Percentiles rank a stretch among this genome's conserved stretches.
These are phyloP conservation scores for Acromyrmex echinatior DNA, from an alignment of 1,140 invertebrate genomes.

Conservation along the genomic window DNA sequence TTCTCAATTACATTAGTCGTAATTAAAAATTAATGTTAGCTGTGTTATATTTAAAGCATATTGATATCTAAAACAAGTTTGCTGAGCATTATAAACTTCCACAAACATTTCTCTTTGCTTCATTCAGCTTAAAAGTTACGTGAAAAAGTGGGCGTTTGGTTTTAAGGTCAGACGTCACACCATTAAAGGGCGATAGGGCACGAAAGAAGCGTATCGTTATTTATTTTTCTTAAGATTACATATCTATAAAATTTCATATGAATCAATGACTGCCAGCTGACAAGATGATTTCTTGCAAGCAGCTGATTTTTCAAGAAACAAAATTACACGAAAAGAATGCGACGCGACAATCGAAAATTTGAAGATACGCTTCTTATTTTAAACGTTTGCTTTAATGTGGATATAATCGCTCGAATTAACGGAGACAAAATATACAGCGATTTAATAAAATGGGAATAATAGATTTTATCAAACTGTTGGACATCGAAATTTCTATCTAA, in stretches of 20 bases:
- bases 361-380: neutral
- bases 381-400: neutral
- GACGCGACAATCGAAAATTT: neutral
- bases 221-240: constrained; percentile 1
- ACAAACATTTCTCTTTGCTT: constrained; percentile 12
- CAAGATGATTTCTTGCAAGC: neutral
- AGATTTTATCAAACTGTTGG: no score
- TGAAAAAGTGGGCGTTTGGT: constrained; percentile 43
- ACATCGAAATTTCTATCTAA: no score
- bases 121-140: constrained; percentile 42
- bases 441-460: neutral
- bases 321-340: neutral
- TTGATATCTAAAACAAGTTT: constrained; percentile 10
- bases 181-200: constrained; percentile 27
- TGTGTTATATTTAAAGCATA: constrained; percentile 22
- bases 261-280: neutral
- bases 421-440: neutral
- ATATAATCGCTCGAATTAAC: neutral
- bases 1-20: neutral
- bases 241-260: neutral
- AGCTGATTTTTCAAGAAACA: neutral
- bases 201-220: constrained; percentile 3
- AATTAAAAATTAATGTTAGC: neutral
- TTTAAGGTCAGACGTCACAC: constrained; percentile 46
- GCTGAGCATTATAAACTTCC: constrained; percentile 2